These are phyloP conservation scores for Xenopus borealis DNA, from an alignment of 2,113 vertebrate genomes.

Conservation along the genomic window DNA sequence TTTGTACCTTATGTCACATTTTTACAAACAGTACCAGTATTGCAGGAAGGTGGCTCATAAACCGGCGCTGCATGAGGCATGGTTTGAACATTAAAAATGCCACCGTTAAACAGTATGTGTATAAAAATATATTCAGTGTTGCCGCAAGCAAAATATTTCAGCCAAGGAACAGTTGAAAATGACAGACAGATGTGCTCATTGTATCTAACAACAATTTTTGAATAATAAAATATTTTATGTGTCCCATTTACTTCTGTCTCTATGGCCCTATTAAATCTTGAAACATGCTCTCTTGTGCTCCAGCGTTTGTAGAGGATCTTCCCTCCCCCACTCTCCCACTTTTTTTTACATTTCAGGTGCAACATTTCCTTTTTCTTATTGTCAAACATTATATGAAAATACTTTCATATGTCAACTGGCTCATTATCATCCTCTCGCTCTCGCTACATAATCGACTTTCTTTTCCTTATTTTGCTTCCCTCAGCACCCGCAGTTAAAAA, in stretches of 20 bases:
- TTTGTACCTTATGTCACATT: too few species aligned
- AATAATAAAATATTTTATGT: constrained; percentile 38
- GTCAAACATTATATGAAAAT: neutral
- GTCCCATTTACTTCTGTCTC: constrained; percentile 13
- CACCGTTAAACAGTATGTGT: constrained; percentile 27
- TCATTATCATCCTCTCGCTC: neutral
- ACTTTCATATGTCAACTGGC: neutral
- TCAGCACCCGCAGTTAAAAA: neutral
- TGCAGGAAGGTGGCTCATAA: neutral
- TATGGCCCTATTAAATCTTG: constrained; percentile 14
- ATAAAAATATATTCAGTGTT: constrained; percentile 28
- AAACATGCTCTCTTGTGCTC: neutral
- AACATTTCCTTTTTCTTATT: neutral
- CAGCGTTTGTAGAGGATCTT: too few species aligned
- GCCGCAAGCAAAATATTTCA: constrained; percentile 33
- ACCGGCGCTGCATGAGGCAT: constrained; percentile 2
- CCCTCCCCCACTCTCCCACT: too few species aligned
- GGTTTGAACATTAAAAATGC: constrained; percentile 23
- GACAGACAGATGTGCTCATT: constrained; percentile 44
- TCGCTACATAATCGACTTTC: neutral
- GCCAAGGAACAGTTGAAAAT: constrained; percentile 21
- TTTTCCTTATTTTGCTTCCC: neutral
- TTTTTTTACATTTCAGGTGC: neutral
- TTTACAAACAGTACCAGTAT: too few species aligned
- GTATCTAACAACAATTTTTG: constrained; percentile 39